A percentile compares a stretch with the other conserved stretches of the same genome.
These are phyloP conservation scores for Sorex araneus DNA, from an alignment of 2,113 vertebrate genomes.

Conservation along the genomic window DNA sequence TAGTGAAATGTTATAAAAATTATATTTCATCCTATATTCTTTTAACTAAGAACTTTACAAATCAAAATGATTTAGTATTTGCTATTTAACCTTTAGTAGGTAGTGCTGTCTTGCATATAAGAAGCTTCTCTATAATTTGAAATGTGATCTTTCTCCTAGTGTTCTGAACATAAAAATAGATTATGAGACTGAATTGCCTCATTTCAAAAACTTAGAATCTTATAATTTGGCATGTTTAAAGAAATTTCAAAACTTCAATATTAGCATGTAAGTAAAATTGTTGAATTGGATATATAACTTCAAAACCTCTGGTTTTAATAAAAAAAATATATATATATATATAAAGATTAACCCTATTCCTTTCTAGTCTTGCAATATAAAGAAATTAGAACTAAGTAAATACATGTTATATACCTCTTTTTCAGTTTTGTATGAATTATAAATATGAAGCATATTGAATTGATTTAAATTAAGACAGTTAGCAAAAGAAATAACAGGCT, in stretches of 20 bases:
- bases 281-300: constrained; percentile 59
- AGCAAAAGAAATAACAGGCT: constrained; percentile 31
- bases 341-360: constrained; percentile 62
- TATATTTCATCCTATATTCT: constrained; percentile 76
- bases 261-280: constrained; percentile 80
- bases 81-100: constrained; percentile 64
- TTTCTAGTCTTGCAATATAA: constrained; percentile 61
- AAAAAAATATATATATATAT: too few species aligned
- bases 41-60: constrained; percentile 72
- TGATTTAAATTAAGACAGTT: constrained; percentile 69
- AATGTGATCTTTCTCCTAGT: constrained; percentile 83
- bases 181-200: constrained; percentile 77
- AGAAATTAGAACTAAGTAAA: constrained; percentile 80
- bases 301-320: constrained; percentile 59
- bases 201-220: constrained; percentile 71
- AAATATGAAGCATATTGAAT: constrained; percentile 72
- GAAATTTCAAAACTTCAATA: constrained; percentile 78
- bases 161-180: constrained; percentile 84
- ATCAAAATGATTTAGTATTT: constrained; percentile 81
- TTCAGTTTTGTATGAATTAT: constrained; percentile 50
- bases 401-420: constrained; percentile 58
- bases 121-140: constrained; percentile 69
- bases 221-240: constrained; percentile 80
- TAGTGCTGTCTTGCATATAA: constrained; percentile 27
- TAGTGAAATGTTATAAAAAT: constrained; percentile 72